phyloP scores from a whole-genome alignment of 1,140 invertebrate genomes.

The Rhynchophorus ferrugineus region DNA sequence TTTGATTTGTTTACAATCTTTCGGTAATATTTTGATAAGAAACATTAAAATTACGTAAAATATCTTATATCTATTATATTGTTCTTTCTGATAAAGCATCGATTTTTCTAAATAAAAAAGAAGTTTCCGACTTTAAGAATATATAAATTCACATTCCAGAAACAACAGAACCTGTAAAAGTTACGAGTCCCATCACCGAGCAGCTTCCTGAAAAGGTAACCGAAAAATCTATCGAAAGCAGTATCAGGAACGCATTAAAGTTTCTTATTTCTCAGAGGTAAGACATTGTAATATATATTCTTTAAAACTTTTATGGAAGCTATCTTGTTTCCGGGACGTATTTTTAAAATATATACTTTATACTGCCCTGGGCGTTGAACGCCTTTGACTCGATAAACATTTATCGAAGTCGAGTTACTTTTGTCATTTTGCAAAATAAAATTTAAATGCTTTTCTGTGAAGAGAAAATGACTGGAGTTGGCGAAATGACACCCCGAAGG shows the following conservation, averaged over 20 bases:
- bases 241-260: constrained; percentile 7
- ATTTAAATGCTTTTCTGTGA: constrained; percentile 27
- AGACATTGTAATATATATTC: background rate
- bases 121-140: too few species aligned
- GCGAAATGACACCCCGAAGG: constrained; percentile 67
- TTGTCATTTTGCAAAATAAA: background rate
- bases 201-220: background rate
- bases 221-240: constrained; percentile 9
- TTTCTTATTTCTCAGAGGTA: constrained; percentile 20
- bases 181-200: constrained; percentile 12
- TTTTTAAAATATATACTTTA: too few species aligned
- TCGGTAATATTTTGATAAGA: too few species aligned
- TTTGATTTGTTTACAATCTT: too few species aligned
- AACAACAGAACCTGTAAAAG: constrained; percentile 19
- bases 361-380: too few species aligned
- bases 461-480: constrained; percentile 65
- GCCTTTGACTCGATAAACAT: background rate
- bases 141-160: constrained; percentile 13
- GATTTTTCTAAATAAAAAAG: too few species aligned
- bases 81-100: too few species aligned
- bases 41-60: too few species aligned
- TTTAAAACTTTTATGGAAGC: too few species aligned
- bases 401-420: background rate
- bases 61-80: too few species aligned
- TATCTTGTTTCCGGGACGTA: too few species aligned